Evolutionary conservation across 2,797 vertebrate genomes (phyloP), one percentile per base, ranked within the genome.

Genomic region (Bucorvus abyssinicus): DNA sequence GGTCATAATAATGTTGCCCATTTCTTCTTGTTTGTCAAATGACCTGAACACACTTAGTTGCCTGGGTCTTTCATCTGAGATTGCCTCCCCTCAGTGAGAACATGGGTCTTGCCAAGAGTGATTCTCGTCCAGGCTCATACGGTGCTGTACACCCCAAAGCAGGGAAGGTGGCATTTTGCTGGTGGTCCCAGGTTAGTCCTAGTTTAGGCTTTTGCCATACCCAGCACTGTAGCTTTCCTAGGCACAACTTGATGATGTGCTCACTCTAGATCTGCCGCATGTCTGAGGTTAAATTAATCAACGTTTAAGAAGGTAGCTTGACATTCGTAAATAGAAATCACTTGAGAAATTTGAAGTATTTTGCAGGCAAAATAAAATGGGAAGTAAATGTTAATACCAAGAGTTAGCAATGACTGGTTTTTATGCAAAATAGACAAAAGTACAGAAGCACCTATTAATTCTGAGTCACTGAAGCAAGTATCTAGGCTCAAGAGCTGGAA

Each of bases 1-100:
- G 94, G 94, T 96, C 87, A 56, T 27, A 47, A 74, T 63, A 91
- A 88, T 84, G 65, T 53, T 81, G 47, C 42, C 36, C 55, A 77
- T 92, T 93, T 95, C 82, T 95, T 85, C 77, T 91, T 65, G 47
- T 92, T 95, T 93, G 93, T 92, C 78, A 90, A 80, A 86, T 88
- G 71, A 71, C 59, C 71, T 59, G 90, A 60, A 70, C 40, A 27
- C 71, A 64, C 67, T 65, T 38, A 50, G 20, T 34, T 79, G 26
- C 34, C 77, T 67, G 59, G 18, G 44, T 84, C 63, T 76, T 65
- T 67, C 77, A 24, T 44, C 67, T 5, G 9, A 84, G 77, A 30
- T 27, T 15, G 80, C 18, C 32, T 81, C 24, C 19, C 20, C 74
- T 77, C 36, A 5, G 14, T 14, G 36, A 52, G 45, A 70, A n/a